Conservation (phyloP, 2,113 vertebrate genomes). For the Trichomycterus rosablanca region DNA sequence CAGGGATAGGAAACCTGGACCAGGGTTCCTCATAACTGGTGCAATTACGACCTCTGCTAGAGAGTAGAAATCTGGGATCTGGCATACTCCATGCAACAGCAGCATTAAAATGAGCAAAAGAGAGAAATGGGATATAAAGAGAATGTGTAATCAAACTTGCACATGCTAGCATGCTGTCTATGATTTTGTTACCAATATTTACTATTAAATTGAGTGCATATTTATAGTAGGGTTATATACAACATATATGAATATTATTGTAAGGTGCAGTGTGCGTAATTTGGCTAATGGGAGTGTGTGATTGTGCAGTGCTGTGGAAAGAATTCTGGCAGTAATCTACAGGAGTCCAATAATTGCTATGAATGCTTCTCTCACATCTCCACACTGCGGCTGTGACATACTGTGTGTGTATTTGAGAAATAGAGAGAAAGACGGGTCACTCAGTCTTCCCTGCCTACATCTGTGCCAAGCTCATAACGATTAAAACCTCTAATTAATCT, state of each 20-base stretch:
- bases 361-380: constrained; percentile 66
- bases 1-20: too few species aligned
- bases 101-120: too few species aligned
- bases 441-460: constrained; percentile 63
- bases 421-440: constrained; percentile 66
- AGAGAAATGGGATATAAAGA: too few species aligned
- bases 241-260: constrained; percentile 25
- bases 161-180: too few species aligned
- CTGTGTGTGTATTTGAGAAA: constrained; percentile 58
- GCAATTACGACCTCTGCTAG: too few species aligned
- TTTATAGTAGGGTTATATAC: constrained; percentile 8
- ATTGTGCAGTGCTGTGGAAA: constrained; percentile 57
- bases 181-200: too few species aligned
- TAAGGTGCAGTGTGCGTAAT: constrained; percentile 36
- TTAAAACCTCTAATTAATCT: constrained; percentile 73
- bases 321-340: constrained; percentile 71
- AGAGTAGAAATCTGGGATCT: too few species aligned
- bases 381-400: constrained; percentile 64
- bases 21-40: too few species aligned
- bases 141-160: too few species aligned
- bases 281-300: constrained; percentile 55
- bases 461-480: constrained; percentile 70
- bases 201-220: constrained; percentile 14
- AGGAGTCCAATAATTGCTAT: constrained; percentile 74
- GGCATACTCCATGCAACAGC: too few species aligned